Conservation (phyloP, 2,888 invertebrate species). For the Tuta absoluta region DNA sequence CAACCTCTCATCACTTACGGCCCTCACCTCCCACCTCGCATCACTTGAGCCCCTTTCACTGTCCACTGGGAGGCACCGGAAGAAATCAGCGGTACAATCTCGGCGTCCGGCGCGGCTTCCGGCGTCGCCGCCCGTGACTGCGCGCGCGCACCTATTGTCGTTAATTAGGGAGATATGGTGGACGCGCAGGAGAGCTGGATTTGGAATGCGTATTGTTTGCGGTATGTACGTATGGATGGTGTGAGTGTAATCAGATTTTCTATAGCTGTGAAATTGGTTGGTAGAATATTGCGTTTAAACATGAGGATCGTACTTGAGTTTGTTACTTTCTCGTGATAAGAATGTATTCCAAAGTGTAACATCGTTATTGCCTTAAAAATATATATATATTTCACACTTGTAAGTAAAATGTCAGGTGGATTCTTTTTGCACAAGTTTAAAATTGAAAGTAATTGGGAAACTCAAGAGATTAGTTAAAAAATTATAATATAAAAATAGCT, state of each 20-base stretch:
- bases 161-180: conserved; percentile 30
- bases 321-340: no score
- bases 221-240: no score
- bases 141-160: conserved; percentile 48
- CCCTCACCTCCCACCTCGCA: conserved; percentile 28
- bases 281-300: neutral
- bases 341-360: no score
- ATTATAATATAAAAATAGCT: neutral
- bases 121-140: conserved; percentile 47
- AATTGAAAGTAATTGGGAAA: no score
- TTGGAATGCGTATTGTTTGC: conserved; percentile 7
- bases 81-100: conserved; percentile 79
- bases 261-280: neutral
- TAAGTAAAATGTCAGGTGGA: no score
- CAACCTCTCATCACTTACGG: conserved; percentile 12
- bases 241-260: neutral
- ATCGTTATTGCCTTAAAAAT: no score
- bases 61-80: conserved; percentile 62
- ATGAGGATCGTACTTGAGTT: no score
- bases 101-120: conserved; percentile 74
- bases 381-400: no score
- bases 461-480: no score
- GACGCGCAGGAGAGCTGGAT: neutral
- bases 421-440: no score
- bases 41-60: conserved; percentile 36